Base-by-base conservation (phyloP, 1,140 invertebrate genomes). In the Reticulitermes speratus region DNA sequence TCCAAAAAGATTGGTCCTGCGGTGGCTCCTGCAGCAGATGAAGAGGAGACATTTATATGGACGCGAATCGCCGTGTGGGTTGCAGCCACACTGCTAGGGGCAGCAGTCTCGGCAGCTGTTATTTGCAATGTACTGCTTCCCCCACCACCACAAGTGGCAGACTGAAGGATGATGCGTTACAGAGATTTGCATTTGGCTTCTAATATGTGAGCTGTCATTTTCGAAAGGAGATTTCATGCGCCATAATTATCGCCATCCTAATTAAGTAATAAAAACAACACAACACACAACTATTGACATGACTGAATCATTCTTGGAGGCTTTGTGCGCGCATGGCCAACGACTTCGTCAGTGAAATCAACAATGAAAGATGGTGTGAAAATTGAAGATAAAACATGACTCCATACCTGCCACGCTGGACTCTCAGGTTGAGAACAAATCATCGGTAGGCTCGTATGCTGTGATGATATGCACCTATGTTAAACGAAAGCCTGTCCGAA, bases 101-200 rank as follows among this genome's bases (percentile, higher is more conserved):
- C 91, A 23, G 87, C 91, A 7, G 88, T 91, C 25, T 89, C 91
- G 6, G 91, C 91, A 7, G 91, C 91, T 2, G 90, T 92, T 55
- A 87, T 91, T 3, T 90, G 91, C 16, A 92, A 92, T 87, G 85
- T 91, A 65, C 91, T 91, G 87, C 88, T 91, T 83, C 90, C 91
- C 87, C 90, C 91, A 12, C 87, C 91, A 82, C 91, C 91, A 75
- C 91, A 91, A 85, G 21, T 75, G 3, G 81, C 75, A 45, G 38
- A 52, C 87, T 91, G 21, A 88, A 88, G 32, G 90, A 89, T 21
- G 84, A 90, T 90, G 0, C 91, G 91, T 89, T 9, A 38, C 38
- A 38, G 38, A 25, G 81, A n/a, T 19, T 38, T 6, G n/a, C 32
- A 3, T 23, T 6, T 19, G 30, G 30, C 19, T 25, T 11, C 12